These are phyloP conservation scores for Pachyseris speciosa DNA, from an alignment of 64 coral and sea anemone genomes.

Conservation along the genomic window DNA sequence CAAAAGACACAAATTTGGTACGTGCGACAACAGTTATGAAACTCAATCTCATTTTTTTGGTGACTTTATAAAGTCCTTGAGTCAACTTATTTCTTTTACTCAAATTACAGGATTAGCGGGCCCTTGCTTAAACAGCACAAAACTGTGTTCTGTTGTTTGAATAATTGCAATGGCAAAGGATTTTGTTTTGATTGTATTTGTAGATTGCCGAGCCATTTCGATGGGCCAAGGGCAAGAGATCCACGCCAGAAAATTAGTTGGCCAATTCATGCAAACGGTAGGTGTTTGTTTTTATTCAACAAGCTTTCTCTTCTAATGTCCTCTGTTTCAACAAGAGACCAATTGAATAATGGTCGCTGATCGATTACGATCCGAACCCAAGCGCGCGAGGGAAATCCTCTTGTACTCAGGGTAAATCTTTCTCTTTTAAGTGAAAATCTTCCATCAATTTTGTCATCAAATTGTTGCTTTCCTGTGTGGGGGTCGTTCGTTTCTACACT, in stretches of 20 bases:
- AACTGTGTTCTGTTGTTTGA: not conserved
- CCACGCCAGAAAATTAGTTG: conserved; percentile 88
- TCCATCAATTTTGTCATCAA: too few relatives aligned
- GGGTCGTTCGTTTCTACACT: too few relatives aligned
- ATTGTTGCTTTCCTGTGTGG: too few relatives aligned
- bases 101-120: too few relatives aligned
- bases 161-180: too few relatives aligned
- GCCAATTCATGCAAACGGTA: conserved; percentile 88
- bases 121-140: too few relatives aligned
- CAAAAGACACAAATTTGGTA: conserved; percentile 95
- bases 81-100: too few relatives aligned
- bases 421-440: too few relatives aligned
- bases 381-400: too few relatives aligned
- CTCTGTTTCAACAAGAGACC: not conserved
- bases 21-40: not conserved
- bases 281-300: not conserved
- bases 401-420: too few relatives aligned
- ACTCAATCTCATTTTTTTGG: not conserved
- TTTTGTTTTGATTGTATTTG: not conserved
- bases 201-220: conserved; percentile 93
- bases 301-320: not conserved
- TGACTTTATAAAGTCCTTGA: too few relatives aligned
- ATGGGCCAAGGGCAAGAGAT: conserved; percentile 98
- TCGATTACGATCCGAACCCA: too few relatives aligned
- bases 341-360: not conserved